phyloP scores from a whole-genome alignment of 2,113 vertebrate species.

The Azemiops feae region DNA sequence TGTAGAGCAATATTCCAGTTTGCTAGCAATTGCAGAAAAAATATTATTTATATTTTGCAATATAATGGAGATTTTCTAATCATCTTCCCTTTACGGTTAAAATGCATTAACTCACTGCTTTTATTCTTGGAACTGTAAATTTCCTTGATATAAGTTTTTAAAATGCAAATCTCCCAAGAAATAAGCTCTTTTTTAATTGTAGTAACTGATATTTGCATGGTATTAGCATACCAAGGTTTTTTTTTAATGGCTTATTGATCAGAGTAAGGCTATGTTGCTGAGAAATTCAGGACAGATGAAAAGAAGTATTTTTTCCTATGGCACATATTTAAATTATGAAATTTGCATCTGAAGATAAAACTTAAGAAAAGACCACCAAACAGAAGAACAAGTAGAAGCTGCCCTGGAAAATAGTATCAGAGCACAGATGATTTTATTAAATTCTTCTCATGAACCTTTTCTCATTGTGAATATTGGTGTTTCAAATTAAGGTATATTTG shows the following conservation, averaged over 20 bases:
- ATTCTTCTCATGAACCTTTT: background rate
- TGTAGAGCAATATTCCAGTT: background rate
- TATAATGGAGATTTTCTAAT: background rate
- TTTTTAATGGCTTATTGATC: background rate
- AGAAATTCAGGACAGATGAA: background rate
- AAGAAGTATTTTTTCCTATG: background rate
- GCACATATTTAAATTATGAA: background rate
- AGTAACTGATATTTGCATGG: background rate
- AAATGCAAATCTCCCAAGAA: background rate
- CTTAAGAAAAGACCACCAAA: background rate
- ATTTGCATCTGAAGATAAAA: background rate
- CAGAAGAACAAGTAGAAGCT: background rate
- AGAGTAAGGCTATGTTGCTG: background rate
- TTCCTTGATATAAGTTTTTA: background rate
- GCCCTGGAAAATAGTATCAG: background rate
- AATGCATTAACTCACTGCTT: background rate
- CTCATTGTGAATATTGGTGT: background rate
- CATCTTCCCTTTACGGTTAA: background rate
- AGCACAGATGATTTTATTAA: background rate
- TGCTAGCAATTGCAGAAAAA: background rate
- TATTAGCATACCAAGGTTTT: background rate
- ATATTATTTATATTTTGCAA: background rate
- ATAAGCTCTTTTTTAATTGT: background rate
- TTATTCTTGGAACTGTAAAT: background rate
- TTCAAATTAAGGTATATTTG: background rate